Evolutionary conservation across 2,113 vertebrate species (phyloP), one percentile per base, ranked within the genome.

Genomic region (Suricata suricatta): DNA sequence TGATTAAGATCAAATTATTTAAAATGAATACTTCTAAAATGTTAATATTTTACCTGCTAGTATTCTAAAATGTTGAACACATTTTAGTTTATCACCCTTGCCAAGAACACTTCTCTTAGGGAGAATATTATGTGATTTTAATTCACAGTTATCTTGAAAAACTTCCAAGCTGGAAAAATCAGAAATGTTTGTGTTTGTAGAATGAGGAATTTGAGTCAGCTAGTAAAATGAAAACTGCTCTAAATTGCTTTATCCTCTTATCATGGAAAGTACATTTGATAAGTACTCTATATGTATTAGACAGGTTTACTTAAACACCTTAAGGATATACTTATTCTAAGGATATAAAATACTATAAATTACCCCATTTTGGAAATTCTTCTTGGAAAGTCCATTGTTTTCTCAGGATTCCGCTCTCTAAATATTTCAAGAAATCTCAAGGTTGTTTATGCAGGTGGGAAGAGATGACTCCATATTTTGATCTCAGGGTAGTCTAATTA

Each of bases 91-190:
- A 29, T 86, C 60, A 74, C 76, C 41, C 12, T 29, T 92, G 1
- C 16, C 89, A 72, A 54, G n/a, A 52, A 83, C 33, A 64, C 29
- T 95, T 94, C 2, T 72, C 6, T 79, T 71, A 86, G 31, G 17
- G 6, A 91, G n/a, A 91, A 86, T 27, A 83, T 76, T n/a, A 76
- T 88, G 13, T 50, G 44, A 88, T 85, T 88, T 96, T 95, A 91
- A 25, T 84, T 91, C 50, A 88, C 17, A 74, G 41, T 82, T 92
- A 91, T 88, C 29, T 88, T 80, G 16, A 71, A 27, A 63, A 90
- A 86, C 3, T 60, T 96, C 41, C 35, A 91, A 64, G 69, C 12
- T 66, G 44, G 47, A 81, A 90, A 85, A 88, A 54, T 89, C 25
- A 50, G 19, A 90, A 94, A 64, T 50, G 38, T 29, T 77, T 88